Evolutionary conservation across 37 sponge, comb jelly and placozoan species (phyloP), one percentile per base, ranked within the genome.

Genomic region (Aplysina aerophoba): DNA sequence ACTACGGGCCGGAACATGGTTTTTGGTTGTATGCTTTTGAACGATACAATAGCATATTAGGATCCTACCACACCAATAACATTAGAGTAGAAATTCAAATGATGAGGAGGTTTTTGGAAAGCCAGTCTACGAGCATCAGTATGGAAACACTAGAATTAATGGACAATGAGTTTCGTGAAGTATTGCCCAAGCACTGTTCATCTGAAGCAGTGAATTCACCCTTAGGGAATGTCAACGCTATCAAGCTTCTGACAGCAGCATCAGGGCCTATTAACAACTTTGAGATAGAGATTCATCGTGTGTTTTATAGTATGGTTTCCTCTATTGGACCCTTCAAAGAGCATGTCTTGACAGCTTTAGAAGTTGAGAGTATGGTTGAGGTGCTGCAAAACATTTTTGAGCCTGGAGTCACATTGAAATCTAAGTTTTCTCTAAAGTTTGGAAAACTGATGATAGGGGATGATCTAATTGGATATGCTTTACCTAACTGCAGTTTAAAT

Each of bases 11-110:
- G 14, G 30, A 57, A 0, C 86, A 90, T 86, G 83, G 83, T 12
- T 85, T 85, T 63, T 90, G 90, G 90, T 81, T 77, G 34, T 85
- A 59, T 69, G 57, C 85, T 35, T 89, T 85, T 56, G 90, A 89
- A 59, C n/a, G 85, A 16, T 88, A 38, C 34, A 89, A 89, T 89
- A 85, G 90, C 6, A 71, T 89, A 28, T 38, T 89, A 11, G 90
- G 90, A 53, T 65, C 90, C 0, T 57, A 56, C 34, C 71, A 37
- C 4, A 89, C 82, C 3, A 89, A 89, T 39, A 68, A 67, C 28
- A 80, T 71, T 59, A 19, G 81, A 12, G 36, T 89, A 8, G 85
- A 89, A 57, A 20, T 59, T 33, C 90, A 89, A 75, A 25, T 89
- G 30, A 79, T 89, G 81, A 60, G 40, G 8, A 84, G 67, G 30